Percentiles rank a stretch among this genome's conserved stretches.
phyloP scores from a whole-genome alignment of 2,888 invertebrate genomes.

The Parascotia fuliginaria region DNA sequence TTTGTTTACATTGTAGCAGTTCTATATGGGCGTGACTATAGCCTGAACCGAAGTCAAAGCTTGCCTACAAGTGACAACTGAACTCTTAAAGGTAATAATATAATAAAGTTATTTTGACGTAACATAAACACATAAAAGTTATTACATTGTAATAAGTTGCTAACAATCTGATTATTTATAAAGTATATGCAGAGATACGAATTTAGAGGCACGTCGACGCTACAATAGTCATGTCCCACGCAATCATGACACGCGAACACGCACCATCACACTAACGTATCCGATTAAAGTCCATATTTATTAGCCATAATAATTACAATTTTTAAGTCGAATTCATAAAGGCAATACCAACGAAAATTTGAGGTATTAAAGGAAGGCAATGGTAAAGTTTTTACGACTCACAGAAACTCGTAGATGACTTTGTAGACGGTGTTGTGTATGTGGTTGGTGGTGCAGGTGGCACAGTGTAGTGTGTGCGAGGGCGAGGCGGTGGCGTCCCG shows the following conservation, averaged over 20 bases:
- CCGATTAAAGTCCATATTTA: slow-evolving; percentile 20
- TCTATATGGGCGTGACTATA: no score
- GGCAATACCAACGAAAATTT: slow-evolving; percentile 15
- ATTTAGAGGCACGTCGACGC: slow-evolving; percentile 32
- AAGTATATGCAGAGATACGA: slow-evolving; percentile 38
- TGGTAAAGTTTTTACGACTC: slow-evolving; percentile 32
- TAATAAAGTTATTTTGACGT: slow-evolving; percentile 19
- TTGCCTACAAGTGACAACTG: slow-evolving; percentile 6
- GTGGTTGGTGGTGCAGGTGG: slow-evolving; percentile 63
- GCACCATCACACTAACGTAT: slow-evolving; percentile 24
- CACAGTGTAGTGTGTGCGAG: slow-evolving; percentile 53
- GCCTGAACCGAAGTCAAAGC: not conserved
- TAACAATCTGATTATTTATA: slow-evolving; percentile 32
- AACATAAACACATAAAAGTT: slow-evolving; percentile 25
- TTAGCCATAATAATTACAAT: slow-evolving; percentile 29
- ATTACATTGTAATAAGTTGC: slow-evolving; percentile 29
- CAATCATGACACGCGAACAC: slow-evolving; percentile 28
- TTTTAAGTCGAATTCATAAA: slow-evolving; percentile 24
- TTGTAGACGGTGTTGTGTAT: slow-evolving; percentile 54
- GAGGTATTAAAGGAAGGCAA: slow-evolving; percentile 4
- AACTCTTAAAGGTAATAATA: slow-evolving; percentile 12
- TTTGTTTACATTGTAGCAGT: no score
- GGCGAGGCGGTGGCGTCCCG: slow-evolving; percentile 54
- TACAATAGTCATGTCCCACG: slow-evolving; percentile 36
- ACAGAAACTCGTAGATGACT: slow-evolving; percentile 60